These are phyloP conservation scores for Abrostola triplasia DNA, from an alignment of 2,888 invertebrate genomes.

Conservation along the genomic window DNA sequence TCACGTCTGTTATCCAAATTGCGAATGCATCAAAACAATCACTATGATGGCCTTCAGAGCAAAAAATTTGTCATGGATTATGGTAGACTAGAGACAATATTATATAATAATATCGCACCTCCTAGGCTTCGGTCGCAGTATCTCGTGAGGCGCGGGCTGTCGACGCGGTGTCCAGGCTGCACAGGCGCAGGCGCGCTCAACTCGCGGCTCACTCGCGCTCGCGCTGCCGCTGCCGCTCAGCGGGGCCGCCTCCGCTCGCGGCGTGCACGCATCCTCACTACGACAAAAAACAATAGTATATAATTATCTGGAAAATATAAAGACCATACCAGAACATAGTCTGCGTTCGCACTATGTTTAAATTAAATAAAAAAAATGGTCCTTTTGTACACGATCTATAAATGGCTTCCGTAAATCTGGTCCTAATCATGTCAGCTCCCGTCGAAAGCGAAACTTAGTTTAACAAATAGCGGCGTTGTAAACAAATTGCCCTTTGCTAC, in stretches of 20 bases:
- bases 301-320: not conserved
- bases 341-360: no score
- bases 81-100: no score
- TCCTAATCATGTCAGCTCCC: conserved; percentile 1
- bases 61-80: no score
- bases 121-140: conserved; percentile 94
- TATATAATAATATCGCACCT: conserved; percentile 84
- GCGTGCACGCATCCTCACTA: conserved; percentile 85
- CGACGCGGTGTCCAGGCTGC: conserved; percentile 82
- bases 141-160: conserved; percentile 92
- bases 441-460: conserved; percentile 5
- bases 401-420: not conserved
- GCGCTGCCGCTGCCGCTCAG: conserved; percentile 59
- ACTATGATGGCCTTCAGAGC: no score
- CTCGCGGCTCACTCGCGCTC: conserved; percentile 57
- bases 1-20: no score
- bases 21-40: no score
- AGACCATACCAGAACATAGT: not conserved
- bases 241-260: conserved; percentile 79
- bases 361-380: not conserved
- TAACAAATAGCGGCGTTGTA: conserved; percentile 18
- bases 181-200: conserved; percentile 80
- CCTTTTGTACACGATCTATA: not conserved
- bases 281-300: conserved; percentile 14
- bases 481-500: conserved; percentile 24